Conservation (phyloP, 37 sponge, comb jelly and placozoan genomes). For the Mnemiopsis leidyi region DNA sequence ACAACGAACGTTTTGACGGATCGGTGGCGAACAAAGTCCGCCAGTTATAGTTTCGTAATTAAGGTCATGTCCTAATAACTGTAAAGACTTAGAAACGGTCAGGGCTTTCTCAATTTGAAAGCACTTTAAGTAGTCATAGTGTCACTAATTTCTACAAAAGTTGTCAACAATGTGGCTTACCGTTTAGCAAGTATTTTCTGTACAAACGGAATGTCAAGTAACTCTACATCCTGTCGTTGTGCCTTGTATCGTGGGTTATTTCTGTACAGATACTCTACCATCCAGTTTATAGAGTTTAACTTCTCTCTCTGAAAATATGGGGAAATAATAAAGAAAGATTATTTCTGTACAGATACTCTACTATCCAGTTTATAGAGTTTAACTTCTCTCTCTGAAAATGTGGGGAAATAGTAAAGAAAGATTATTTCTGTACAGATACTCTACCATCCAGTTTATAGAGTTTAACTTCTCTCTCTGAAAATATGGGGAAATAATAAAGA, state of each 20-base stretch:
- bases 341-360: constrained; percentile 38
- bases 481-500: too few species aligned
- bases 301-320: constrained; percentile 53
- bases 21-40: too few species aligned
- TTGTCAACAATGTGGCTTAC: too few species aligned
- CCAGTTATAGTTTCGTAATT: too few species aligned
- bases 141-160: too few species aligned
- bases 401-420: too few species aligned
- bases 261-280: constrained; percentile 42
- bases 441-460: constrained; percentile 58
- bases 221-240: constrained; percentile 26
- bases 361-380: constrained; percentile 54
- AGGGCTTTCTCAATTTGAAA: too few species aligned
- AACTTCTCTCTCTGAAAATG: constrained; percentile 51
- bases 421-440: constrained; percentile 34
- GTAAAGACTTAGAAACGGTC: too few species aligned
- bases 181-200: constrained; percentile 60
- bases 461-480: constrained; percentile 53
- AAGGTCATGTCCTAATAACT: too few species aligned
- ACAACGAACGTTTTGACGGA: too few species aligned
- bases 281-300: constrained; percentile 53
- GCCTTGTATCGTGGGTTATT: constrained; percentile 54
- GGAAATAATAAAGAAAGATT: too few species aligned
- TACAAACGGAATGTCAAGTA: constrained; percentile 50
- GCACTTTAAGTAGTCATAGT: too few species aligned